Evolutionary conservation across 1,140 invertebrate genomes (phyloP).

Genomic region (Camponotus pennsylvanicus): DNA sequence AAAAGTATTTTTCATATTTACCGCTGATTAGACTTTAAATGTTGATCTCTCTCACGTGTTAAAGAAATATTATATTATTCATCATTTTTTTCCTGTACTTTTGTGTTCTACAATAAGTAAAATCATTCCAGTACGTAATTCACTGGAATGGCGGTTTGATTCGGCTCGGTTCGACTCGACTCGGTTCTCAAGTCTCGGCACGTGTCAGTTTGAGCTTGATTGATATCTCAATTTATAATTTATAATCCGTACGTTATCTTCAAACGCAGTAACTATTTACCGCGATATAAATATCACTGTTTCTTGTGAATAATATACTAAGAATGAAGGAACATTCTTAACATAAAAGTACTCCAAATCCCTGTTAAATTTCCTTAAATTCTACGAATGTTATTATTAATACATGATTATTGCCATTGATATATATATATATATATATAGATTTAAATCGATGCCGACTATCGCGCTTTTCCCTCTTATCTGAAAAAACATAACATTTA

Average conservation of each 20-base stretch:
- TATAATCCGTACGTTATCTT: not conserved
- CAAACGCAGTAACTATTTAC: not conserved
- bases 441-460: no score
- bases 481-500: no score
- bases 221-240: not conserved
- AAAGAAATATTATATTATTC: conserved; percentile 19
- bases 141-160: conserved; percentile 17
- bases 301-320: not conserved
- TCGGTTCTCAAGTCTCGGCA: not conserved
- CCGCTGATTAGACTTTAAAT: not conserved
- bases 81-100: conserved; percentile 16
- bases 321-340: not conserved
- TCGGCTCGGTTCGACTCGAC: not conserved
- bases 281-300: not conserved
- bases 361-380: not conserved
- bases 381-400: not conserved
- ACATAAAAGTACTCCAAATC: not conserved
- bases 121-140: conserved; percentile 7
- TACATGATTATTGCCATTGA: no score
- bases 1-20: not conserved
- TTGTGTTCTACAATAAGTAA: not conserved
- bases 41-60: not conserved
- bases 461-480: no score
- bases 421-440: no score
- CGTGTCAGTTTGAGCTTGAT: not conserved